A percentile compares a stretch with the other conserved stretches of the same genome.
These are phyloP conservation scores for Sebastolobus alascanus DNA, from an alignment of 2,797 vertebrate species.

Conservation along the genomic window DNA sequence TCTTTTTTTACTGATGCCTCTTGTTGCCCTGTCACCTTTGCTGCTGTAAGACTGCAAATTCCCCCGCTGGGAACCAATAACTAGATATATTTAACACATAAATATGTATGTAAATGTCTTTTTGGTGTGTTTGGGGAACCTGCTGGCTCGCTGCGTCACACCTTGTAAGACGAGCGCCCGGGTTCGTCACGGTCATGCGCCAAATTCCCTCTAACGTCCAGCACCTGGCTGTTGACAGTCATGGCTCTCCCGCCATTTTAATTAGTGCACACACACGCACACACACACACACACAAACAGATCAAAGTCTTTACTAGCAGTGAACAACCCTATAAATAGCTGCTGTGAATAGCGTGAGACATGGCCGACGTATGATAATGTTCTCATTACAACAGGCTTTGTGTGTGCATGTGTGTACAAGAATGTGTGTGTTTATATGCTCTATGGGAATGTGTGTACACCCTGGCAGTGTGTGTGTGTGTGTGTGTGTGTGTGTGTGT, in stretches of 20 bases:
- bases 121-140: slow-evolving; percentile 24
- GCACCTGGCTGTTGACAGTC: slow-evolving; percentile 74
- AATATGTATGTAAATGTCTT: not conserved
- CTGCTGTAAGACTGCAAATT: no score
- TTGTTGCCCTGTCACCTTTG: no score
- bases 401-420: slow-evolving; percentile 39
- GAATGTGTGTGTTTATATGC: slow-evolving; percentile 34
- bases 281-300: slow-evolving; percentile 27
- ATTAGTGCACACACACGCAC: slow-evolving; percentile 30
- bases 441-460: slow-evolving; percentile 9
- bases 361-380: slow-evolving; percentile 41
- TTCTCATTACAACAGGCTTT: slow-evolving; percentile 61
- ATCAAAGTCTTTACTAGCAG: slow-evolving; percentile 25
- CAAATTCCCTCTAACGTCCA: slow-evolving; percentile 62
- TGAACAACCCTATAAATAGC: slow-evolving; percentile 63
- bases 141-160: slow-evolving; percentile 13
- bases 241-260: slow-evolving; percentile 63
- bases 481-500: slow-evolving; percentile 52
- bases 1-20: no score
- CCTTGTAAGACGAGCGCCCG: slow-evolving; percentile 43
- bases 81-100: not conserved
- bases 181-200: slow-evolving; percentile 53
- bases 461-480: slow-evolving; percentile 1
- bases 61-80: no score
- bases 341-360: slow-evolving; percentile 13